Conservation (phyloP, 2,113 vertebrate species). For the Zosterops lateralis region DNA sequence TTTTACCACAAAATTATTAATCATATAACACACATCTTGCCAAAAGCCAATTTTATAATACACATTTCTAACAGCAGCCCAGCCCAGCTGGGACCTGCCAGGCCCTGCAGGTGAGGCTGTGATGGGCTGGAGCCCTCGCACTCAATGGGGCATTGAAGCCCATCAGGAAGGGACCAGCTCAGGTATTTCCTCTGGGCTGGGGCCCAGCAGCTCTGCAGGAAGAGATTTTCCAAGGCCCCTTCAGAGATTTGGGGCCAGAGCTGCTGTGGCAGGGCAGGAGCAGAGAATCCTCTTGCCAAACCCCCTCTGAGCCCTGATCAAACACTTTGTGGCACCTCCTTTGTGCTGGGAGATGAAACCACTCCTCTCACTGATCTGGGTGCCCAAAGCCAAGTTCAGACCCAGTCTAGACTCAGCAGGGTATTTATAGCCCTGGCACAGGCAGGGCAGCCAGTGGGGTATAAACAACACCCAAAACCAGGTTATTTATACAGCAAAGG, state of each 20-base stretch:
- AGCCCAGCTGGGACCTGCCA: not conserved
- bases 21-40: too few relatives aligned
- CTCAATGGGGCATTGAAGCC: constrained; percentile 55
- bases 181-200: constrained; percentile 63
- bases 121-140: not conserved
- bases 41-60: too few relatives aligned
- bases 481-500: constrained; percentile 23
- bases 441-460: constrained; percentile 40
- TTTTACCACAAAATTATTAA: too few relatives aligned
- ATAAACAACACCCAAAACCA: constrained; percentile 40
- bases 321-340: not conserved
- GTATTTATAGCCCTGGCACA: constrained; percentile 63
- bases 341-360: constrained; percentile 22
- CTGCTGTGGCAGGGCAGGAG: not conserved
- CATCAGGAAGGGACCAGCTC: constrained; percentile 46
- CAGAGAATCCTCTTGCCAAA: not conserved
- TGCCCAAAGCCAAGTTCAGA: constrained; percentile 41
- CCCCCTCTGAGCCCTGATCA: not conserved
- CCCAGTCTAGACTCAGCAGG: constrained; percentile 58
- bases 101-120: not conserved
- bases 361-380: not conserved
- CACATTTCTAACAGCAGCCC: not conserved
- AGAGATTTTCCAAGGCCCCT: constrained; percentile 1
- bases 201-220: constrained; percentile 5
- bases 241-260: not conserved